Base-by-base conservation (phyloP, 2,888 invertebrate species). In the Cylloceria caligata region DNA sequence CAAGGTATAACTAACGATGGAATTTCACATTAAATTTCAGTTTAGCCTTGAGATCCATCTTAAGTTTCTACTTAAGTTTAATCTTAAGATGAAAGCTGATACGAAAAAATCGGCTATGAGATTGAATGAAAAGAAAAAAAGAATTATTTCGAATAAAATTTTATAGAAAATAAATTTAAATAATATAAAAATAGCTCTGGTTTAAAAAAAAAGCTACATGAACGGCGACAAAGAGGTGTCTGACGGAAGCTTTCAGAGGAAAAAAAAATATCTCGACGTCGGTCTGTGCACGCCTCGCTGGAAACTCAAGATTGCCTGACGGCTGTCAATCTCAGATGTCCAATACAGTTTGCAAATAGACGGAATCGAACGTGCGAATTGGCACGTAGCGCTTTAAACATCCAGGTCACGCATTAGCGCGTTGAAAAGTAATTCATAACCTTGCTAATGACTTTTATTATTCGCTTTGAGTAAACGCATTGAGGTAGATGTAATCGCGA, bases 311-410 rank as follows among this genome's bases (percentile, higher is more conserved):
- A 49, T 52, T 24, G 11, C 52, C 52, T 24, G 49, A 21, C 49
- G 49, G 49, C 49, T 49, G 19, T 49, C 49, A 49, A 21, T 49
- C 49, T 21, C 49, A 21, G 1, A 21, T 21, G 49, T 49, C 49
- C 7, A 49, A 9, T 30, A 34, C 16, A 45, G 24, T 13, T 52
- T 24, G 13, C 52, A 13, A n/a, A 52, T 52, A 21, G 39, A 64
- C 13, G n/a, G 42, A 42, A 24, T 19, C 19, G n/a, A 75, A 24
- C 76, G 76, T 77, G 76, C 76, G 27, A 69, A 64, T 42, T 16
- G 30, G 69, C 76, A 77, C 76, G 76, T 77, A 77, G 62, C 30
- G 36, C 49, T 47, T n/a, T 11, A 62, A 39, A 69, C 9, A 65
- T 57, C 57, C 57, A 60, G 67, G 42, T 65, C 39, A 47, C 24